Base-by-base conservation (phyloP, 2,113 vertebrate species). In the Scophthalmus maximus region DNA sequence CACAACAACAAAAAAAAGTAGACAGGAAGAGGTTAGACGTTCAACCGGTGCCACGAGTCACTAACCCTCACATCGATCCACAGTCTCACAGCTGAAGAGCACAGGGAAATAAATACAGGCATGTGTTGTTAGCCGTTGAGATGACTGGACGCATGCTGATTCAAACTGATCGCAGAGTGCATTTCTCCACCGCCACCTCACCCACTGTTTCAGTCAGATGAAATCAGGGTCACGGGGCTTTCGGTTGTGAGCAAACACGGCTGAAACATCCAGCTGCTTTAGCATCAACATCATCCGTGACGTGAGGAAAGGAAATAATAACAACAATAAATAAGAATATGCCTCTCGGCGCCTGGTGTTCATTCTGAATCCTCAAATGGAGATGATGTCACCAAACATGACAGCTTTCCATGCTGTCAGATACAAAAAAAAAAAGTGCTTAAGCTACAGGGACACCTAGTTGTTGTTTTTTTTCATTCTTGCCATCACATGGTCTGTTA, bases 181-280 rank as follows among this genome's bases (percentile, higher is more conserved):
- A 47, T 61, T 56, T 68, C 32, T 60, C 20, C 10, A 55, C 52
- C 47, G 3, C 8, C 29, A 55, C 40, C 40, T 69, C 56, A 47
- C 23, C 25, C 44, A 20, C 58, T 25, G 11, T 53, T 20, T 61
- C 40, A 51, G 73, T 78, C 81, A 84, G 71, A 72, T 73, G 46
- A 38, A 71, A 88, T 85, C 76, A 69, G 66, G 78, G 46, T 57
- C 63, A 59, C 3, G 22, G 23, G 55, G 68, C 55, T 68, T 82
- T 78, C 44, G 72, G 46, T 56, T 46, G 44, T 32, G 3, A 80
- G 77, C 65, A 60, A 57, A 29, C 73, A 44, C 82, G 66, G 57
- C 72, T 68, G 56, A 83, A 83, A 68, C 78, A 72, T 86, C 70
- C 52, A 56, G 57, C 60, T 55, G 64, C 69, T 80, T 70, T 27